Evolutionary conservation across 1,140 invertebrate genomes (phyloP), one percentile per base, ranked within the genome.

Genomic region (Luehdorfia chinensis): DNA sequence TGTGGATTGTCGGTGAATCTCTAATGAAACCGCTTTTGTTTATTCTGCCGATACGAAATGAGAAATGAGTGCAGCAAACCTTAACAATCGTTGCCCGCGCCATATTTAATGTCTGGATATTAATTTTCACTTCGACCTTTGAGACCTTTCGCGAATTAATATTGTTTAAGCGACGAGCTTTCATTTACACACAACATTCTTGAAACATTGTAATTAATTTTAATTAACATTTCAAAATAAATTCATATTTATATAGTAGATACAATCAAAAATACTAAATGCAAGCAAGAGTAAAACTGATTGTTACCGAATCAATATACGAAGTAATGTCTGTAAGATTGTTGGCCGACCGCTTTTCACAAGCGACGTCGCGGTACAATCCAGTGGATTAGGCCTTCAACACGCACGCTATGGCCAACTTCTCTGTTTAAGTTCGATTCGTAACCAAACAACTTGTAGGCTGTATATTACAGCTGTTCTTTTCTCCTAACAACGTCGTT

Each of bases 381-480:
- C 83, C 83, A 47, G n/a, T 57, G 76, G 83, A 86, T 86, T 84
- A 86, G 70, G 70, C 23, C 54, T 65, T 54, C 51, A 75, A 78
- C 81, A 81, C 81, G 81, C 79, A 75, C 76, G 59, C 59, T 52
- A 57, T 57, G 49, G 57, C 64, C 67, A 66, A 72, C 70, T 75
- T 72, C 59, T 28, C 68, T 86, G 75, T 84, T 83, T 83, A 77
- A 73, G 70, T 84, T 66, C 62, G 70, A 64, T 73, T 66, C 63
- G 76, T 66, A 75, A 78, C 72, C 72, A 81, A 81, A 83, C 79
- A 83, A 84, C 81, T 85, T 84, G 81, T 85, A 81, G 77, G 75
- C 77, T 73, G 77, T 83, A 83, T 83, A 83, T 83, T 85, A 78
- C 81, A 84, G 70, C 79, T 85, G 81, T 85, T 85, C 74, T 74